Evolutionary conservation across 92 coral and sea anemone species (phyloP).

Genomic region (Porites divaricata): DNA sequence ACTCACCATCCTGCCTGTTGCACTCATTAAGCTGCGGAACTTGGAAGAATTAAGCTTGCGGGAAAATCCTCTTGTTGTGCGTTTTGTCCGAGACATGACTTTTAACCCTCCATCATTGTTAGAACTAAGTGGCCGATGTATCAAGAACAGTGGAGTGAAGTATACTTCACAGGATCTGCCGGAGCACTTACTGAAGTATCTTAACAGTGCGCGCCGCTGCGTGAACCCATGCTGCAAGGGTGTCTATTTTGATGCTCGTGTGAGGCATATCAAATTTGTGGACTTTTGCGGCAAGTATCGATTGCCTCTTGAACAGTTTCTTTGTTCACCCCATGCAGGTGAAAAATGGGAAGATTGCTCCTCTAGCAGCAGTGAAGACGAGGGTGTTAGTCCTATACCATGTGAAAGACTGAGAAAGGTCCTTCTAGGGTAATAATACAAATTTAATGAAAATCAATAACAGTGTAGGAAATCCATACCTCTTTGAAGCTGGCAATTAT

Average conservation of each 20-base stretch:
- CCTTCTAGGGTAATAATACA: slow-evolving; percentile 61
- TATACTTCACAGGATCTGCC: slow-evolving; percentile 81
- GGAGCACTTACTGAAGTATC: slow-evolving; percentile 72
- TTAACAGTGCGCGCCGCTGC: slow-evolving; percentile 92
- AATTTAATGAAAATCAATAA: background rate
- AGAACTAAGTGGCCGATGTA: slow-evolving; percentile 87
- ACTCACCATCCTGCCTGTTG: slow-evolving; percentile 88
- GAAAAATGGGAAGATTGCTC: slow-evolving; percentile 84
- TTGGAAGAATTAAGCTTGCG: slow-evolving; percentile 88
- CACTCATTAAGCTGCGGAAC: slow-evolving; percentile 85
- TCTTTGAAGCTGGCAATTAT: background rate
- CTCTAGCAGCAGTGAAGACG: slow-evolving; percentile 86
- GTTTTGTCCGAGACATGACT: slow-evolving; percentile 85
- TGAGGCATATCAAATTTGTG: slow-evolving; percentile 92
- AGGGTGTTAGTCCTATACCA: slow-evolving; percentile 60
- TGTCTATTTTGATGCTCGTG: slow-evolving; percentile 93
- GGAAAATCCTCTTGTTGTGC: slow-evolving; percentile 94
- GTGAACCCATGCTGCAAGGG: slow-evolving; percentile 95
- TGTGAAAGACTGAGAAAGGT: slow-evolving; percentile 75
- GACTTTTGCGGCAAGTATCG: slow-evolving; percentile 99
- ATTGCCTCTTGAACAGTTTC: slow-evolving; percentile 94
- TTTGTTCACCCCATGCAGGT: slow-evolving; percentile 95
- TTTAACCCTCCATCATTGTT: slow-evolving; percentile 84
- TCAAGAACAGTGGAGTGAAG: slow-evolving; percentile 75
- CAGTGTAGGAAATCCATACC: background rate